Evolutionary conservation across 2,113 vertebrate genomes (phyloP).

Genomic region (Eclectus roratus): DNA sequence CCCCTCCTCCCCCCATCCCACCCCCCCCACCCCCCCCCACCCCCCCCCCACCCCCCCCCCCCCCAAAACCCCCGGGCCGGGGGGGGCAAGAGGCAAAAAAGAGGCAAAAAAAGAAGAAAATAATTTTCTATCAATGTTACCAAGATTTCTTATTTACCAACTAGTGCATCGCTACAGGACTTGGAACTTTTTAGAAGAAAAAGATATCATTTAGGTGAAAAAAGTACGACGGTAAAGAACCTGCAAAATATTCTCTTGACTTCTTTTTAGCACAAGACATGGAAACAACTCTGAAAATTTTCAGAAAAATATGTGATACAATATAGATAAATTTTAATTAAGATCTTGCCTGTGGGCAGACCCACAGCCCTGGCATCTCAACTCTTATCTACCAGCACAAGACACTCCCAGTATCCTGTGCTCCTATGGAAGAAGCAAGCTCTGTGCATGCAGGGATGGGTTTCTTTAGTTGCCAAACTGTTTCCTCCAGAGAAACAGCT

Average conservation of each 20-base stretch:
- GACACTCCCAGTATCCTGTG: conserved; percentile 34
- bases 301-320: conserved; percentile 41
- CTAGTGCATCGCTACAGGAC: background rate
- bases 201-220: background rate
- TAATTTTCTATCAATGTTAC: background rate
- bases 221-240: background rate
- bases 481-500: background rate
- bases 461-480: background rate
- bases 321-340: conserved; percentile 60
- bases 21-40: no score
- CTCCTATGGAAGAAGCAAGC: background rate
- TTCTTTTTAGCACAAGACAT: background rate
- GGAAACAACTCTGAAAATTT: background rate
- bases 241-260: background rate
- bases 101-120: background rate
- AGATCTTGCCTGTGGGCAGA: conserved; percentile 40
- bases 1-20: no score
- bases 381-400: conserved; percentile 18
- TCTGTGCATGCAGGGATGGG: background rate
- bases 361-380: background rate
- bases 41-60: no score
- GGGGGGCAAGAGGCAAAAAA: no score
- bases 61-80: no score
- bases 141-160: background rate
- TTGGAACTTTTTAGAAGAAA: background rate